Evolutionary conservation across 2,113 vertebrate genomes (phyloP).

Genomic region (Chrysochloris asiatica): DNA sequence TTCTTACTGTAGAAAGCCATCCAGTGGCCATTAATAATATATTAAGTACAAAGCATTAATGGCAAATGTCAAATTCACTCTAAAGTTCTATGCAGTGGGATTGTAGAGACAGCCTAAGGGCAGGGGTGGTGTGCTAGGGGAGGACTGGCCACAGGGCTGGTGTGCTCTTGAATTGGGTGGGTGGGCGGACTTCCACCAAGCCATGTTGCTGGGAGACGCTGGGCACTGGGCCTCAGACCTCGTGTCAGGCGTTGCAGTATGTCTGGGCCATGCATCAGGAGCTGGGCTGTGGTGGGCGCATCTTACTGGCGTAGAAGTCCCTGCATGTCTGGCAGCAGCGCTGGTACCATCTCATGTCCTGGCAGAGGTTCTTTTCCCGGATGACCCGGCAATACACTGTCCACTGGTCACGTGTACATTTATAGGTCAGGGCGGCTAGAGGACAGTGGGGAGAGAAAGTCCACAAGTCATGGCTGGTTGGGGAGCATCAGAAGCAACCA

Average conservation of each 20-base stretch:
- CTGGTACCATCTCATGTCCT: slow-evolving; percentile 98
- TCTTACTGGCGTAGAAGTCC: slow-evolving; percentile 96
- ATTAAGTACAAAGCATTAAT: slow-evolving; percentile 80
- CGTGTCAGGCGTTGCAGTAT: accelerated
- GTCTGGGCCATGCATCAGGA: slow-evolving; percentile 73
- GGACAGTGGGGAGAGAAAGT: slow-evolving; percentile 66
- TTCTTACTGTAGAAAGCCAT: slow-evolving; percentile 83
- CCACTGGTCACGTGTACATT: slow-evolving; percentile 96
- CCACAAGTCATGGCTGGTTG: slow-evolving; percentile 27
- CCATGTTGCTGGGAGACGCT: slow-evolving; percentile 73
- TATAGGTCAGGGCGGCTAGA: slow-evolving; percentile 95
- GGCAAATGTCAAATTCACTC: slow-evolving; percentile 63
- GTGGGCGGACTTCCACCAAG: slow-evolving; percentile 44
- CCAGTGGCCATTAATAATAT: slow-evolving; percentile 86
- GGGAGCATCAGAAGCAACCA: not conserved
- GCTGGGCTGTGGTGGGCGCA: slow-evolving; percentile 79
- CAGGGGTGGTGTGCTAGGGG: slow-evolving; percentile 79
- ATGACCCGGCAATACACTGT: slow-evolving; percentile 95
- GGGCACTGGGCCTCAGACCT: slow-evolving; percentile 77
- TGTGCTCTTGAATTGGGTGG: not conserved
- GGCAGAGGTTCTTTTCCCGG: slow-evolving; percentile 95
- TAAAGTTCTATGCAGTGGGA: slow-evolving; percentile 52
- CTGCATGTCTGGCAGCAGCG: slow-evolving; percentile 97
- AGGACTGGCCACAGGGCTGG: slow-evolving; percentile 80
- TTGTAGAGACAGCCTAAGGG: slow-evolving; percentile 74